Evolutionary conservation across 1,140 invertebrate genomes (phyloP), one percentile per base, ranked within the genome.

Genomic region (Zaprionus tsacasi): DNA sequence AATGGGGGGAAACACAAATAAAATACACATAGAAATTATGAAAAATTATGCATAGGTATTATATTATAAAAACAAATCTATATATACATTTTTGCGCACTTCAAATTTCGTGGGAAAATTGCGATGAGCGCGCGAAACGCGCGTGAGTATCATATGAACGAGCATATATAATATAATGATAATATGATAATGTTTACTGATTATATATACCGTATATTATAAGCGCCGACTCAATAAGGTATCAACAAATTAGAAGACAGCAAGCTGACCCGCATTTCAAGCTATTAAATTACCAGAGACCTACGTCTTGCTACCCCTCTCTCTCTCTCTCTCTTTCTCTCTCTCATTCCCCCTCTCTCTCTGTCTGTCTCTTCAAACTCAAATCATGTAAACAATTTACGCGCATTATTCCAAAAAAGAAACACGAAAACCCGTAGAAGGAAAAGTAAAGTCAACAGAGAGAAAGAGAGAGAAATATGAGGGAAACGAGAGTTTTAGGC

Each of bases 241-340:
- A 45, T 15, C 40, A 61, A 70, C 76, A 75, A 77, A 81, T 71
- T 69, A 17, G 73, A 81, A 76, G 76, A 78, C 82, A 70, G 54
- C 77, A 78, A 88, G 52, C 77, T 74, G 57, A 78, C 79, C 83
- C 77, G 82, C 83, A 88, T 74, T 75, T 76, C 27, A 58, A 25
- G 70, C 83, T 88, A 83, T 88, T 85, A 81, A 78, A 88, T 88
- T 88, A 78, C 83, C 76, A 64, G 13, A 70, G 11, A 35, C 40
- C 17, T 33, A 30, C 27, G 17, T n/a, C 38, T 40, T 6, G 17
- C 10, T 12, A 21, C 15, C 17, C 45, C 15, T 21, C 15, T 17
- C 10, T 25, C 17, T 50, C 15, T 38, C 38, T 12, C 45, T 25
- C 8, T 12, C 15, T 21, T 0, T 11, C 11, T 6, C 17, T 50